These are phyloP conservation scores for Hydrolagus affinis DNA, from an alignment of 2,113 vertebrate genomes.

Conservation along the genomic window DNA sequence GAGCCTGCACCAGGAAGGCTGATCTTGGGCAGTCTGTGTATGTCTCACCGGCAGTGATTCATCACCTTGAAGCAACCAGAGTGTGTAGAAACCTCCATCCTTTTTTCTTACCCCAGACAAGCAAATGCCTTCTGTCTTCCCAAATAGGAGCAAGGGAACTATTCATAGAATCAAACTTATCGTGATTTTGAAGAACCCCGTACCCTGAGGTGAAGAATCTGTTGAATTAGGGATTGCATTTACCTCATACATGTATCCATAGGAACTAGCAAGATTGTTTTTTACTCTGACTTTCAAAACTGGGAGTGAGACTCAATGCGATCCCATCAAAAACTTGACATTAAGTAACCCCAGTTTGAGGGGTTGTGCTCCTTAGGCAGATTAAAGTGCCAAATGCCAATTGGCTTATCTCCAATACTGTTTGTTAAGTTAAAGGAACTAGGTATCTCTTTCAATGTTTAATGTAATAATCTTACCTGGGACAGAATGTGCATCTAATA, in stretches of 20 bases:
- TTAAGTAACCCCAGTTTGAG: neutral
- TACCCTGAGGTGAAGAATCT: neutral
- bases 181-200: neutral
- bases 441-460: neutral
- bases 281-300: neutral
- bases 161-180: slow-evolving; percentile 6
- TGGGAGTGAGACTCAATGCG: neutral
- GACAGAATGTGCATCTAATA: neutral
- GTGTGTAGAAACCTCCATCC: too few species aligned
- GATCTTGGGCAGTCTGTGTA: neutral
- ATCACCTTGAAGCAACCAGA: neutral
- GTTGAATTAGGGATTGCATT: neutral
- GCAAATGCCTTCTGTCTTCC: too few species aligned
- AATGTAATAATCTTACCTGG: neutral
- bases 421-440: neutral
- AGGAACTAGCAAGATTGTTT: neutral
- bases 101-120: too few species aligned
- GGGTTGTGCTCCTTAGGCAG: neutral
- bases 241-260: slow-evolving; percentile 5
- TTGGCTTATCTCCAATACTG: slow-evolving; percentile 3
- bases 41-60: neutral
- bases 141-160: neutral
- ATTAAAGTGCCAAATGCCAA: slow-evolving; percentile 14
- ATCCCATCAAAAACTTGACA: neutral
- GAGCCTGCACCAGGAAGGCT: neutral